phyloP scores from a whole-genome alignment of 2,888 invertebrate species.

The Bhutanitis thaidina region DNA sequence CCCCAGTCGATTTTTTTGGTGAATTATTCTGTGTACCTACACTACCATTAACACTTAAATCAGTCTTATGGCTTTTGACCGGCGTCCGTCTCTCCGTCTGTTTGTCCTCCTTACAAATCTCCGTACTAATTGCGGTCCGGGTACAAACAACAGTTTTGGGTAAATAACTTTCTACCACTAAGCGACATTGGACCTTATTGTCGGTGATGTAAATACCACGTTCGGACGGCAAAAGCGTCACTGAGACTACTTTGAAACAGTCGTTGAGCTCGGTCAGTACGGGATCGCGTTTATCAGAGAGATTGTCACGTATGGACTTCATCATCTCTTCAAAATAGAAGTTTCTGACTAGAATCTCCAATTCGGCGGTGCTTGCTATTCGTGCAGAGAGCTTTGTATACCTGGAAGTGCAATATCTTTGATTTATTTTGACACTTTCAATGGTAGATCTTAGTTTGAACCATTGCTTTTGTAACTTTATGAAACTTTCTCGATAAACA shows the following conservation, averaged over 20 bases:
- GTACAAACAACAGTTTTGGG: constrained; percentile 84
- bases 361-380: constrained; percentile 86
- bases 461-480: too few species aligned
- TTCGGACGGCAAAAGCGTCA: constrained; percentile 77
- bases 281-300: constrained; percentile 61
- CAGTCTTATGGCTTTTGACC: constrained; percentile 70
- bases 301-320: constrained; percentile 79
- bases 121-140: constrained; percentile 82
- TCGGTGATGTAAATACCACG: constrained; percentile 69
- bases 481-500: too few species aligned
- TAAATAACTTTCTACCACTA: constrained; percentile 67
- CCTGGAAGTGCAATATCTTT: constrained; percentile 49
- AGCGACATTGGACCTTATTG: constrained; percentile 61
- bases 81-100: constrained; percentile 49
- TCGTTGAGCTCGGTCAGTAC: constrained; percentile 78
- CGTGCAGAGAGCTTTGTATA: constrained; percentile 89
- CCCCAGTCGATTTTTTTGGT: constrained; percentile 50
- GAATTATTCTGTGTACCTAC: constrained; percentile 50
- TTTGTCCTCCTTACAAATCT: constrained; percentile 67
- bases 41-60: constrained; percentile 65
- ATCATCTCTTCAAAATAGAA: constrained; percentile 92
- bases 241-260: constrained; percentile 77
- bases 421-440: too few species aligned
- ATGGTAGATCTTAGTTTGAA: too few species aligned
- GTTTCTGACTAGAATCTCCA: constrained; percentile 86